Evolutionary conservation across 2,797 vertebrate species (phyloP).

Genomic region (Knipowitschia caucasica): DNA sequence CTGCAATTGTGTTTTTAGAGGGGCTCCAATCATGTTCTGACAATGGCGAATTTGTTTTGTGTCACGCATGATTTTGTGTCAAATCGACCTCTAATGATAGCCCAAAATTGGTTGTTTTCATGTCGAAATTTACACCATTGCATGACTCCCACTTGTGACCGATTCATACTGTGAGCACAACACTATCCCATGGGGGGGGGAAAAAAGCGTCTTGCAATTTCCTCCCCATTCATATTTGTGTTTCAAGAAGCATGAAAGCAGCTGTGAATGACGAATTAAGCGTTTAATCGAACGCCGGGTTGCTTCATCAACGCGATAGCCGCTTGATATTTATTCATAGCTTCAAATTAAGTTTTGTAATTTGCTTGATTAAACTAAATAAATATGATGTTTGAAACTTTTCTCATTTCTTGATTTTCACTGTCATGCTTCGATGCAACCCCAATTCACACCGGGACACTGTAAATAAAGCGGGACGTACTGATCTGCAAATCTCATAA

Average conservation of each 20-base stretch:
- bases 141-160: conserved; percentile 53
- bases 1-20: conserved; percentile 68
- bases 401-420: conserved; percentile 1
- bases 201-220: conserved; percentile 35
- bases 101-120: conserved; percentile 75
- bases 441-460: conserved; percentile 1
- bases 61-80: conserved; percentile 73
- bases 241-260: conserved; percentile 64
- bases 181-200: conserved; percentile 26
- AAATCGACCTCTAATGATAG: conserved; percentile 75
- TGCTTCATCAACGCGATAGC: conserved; percentile 55
- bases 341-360: conserved; percentile 41
- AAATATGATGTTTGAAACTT: conserved; percentile 26
- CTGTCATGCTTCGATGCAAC: conserved; percentile 7
- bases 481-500: conserved; percentile 9
- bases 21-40: conserved; percentile 67
- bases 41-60: conserved; percentile 73
- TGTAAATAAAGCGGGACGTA: conserved; percentile 8
- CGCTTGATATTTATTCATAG: conserved; percentile 43
- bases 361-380: conserved; percentile 36
- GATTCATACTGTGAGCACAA: conserved; percentile 54
- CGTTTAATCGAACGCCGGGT: conserved; percentile 56
- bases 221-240: conserved; percentile 59
- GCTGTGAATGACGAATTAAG: conserved; percentile 64
- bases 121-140: conserved; percentile 69